Percentiles rank a stretch among this genome's conserved stretches.
Conservation (phyloP, 2,888 invertebrate species). For the Drosophila trichaetosa region DNA sequence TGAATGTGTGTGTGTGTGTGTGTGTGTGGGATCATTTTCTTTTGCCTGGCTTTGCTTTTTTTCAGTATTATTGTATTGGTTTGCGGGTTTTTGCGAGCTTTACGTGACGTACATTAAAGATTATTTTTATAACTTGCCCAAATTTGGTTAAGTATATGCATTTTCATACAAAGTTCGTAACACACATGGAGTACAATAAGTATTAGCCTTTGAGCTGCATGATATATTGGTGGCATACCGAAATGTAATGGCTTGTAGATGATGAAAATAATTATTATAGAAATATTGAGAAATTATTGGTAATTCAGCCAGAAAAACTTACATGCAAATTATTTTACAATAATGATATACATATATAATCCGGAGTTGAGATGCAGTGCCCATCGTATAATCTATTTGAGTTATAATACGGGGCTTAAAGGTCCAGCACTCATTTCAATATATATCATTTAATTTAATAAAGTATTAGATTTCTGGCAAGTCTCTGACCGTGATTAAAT, state of each 20-base stretch:
- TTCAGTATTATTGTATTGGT: slow-evolving; percentile 43
- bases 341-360: no score
- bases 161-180: not conserved
- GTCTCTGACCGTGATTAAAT: not conserved
- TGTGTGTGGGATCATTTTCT: slow-evolving; percentile 36
- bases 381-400: not conserved
- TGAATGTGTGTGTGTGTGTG: not conserved
- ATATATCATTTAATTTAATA: not conserved
- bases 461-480: not conserved
- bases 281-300: not conserved
- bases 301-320: not conserved
- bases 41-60: slow-evolving; percentile 21
- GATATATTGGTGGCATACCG: not conserved
- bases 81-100: slow-evolving; percentile 45
- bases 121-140: slow-evolving; percentile 12
- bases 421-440: not conserved
- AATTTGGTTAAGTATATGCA: not conserved
- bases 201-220: not conserved
- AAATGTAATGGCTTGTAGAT: not conserved
- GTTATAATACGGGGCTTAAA: not conserved
- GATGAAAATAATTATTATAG: not conserved
- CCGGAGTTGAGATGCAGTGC: not conserved
- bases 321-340: not conserved
- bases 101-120: slow-evolving; percentile 61
- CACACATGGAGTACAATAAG: not conserved